Evolutionary conservation across 2,888 invertebrate genomes (phyloP), one percentile per base, ranked within the genome.

Genomic region (Eupsilia transversa): DNA sequence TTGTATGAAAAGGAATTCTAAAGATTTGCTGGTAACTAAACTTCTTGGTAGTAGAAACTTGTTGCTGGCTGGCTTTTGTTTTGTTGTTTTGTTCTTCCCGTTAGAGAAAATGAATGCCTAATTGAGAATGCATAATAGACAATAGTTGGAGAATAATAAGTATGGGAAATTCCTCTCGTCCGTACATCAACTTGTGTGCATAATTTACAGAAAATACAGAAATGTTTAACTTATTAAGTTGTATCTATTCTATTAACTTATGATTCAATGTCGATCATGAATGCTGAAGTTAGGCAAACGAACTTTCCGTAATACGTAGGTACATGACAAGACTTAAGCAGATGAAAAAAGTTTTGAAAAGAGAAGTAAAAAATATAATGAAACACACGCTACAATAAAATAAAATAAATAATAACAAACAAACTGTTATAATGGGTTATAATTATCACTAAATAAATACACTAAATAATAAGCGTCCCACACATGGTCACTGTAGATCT

Each of bases 51-150:
- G 41, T 60, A 71, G 71, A 77, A 70, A 60, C 54, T 49, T 56
- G 23, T 63, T 66, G 23, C 38, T 77, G 49, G 57, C 60, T 46
- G 54, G 49, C 33, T 66, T 68, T 82, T 65, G 56, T 78, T 68
- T 61, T 56, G 20, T 17, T 33, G 14, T 57, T 68, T 38, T 56
- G n/a, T 27, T 38, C 20, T 59, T 82, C 59, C 69, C 65, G 69
- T 79, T 73, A 74, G n/a, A 67, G 79, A 56, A 79, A 38, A 83
- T 72, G 10, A 83, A 83, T 66, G 46, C n/a, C 20, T 57, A 38
- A 56, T 59, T 56, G 49, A 27, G 38, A 82, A 82, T 63, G 57
- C 49, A 41, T 12, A 46, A 46, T 33, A 78, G 20, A 80, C 73
- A 73, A 80, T 78, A 41, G 72, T 60, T 74, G n/a, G 23, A 60